Evolutionary conservation across 1,140 invertebrate species (phyloP), one percentile per base, ranked within the genome.

Genomic region (Pteromalus puparum): DNA sequence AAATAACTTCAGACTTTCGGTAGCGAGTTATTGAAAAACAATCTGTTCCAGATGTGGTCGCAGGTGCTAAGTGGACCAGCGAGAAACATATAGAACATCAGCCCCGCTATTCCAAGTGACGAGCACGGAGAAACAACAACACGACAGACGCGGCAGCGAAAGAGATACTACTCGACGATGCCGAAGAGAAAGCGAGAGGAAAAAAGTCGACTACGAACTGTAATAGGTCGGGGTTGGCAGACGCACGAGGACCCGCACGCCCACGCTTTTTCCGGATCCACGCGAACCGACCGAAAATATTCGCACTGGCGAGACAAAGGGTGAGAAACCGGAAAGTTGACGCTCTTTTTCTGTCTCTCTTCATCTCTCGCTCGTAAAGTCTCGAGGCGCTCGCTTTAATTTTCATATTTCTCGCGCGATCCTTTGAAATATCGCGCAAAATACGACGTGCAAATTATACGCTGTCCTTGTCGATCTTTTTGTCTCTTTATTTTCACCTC

Each of bases 291-390:
- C 85, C 87, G 86, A 88, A 90, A 90, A 90, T 90, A 90, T 90
- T 90, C 30, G 30, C 87, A 85, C 76, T 83, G 48, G 18, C 86
- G 85, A 87, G 87, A 89, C 89, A 89, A 90, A 90, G 88, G 86
- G 87, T 87, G 88, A 89, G 87, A 88, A 90, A 88, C 86, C 88
- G 85, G 87, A 88, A 89, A 90, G 88, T 86, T 86, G 86, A 79
- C 82, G 78, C 81, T 77, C 61, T 84, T 82, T 89, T 87, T 28
- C 85, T 87, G 87, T 84, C 86, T 86, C 87, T 81, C 77, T 86
- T 86, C 78, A 70, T 74, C 81, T 42, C 6, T 75, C 46, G n/a
- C 70, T 53, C 65, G 76, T 80, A 53, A 65, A 79, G 24, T 34
- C 9, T 79, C 75, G 18, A 70, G 21, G 48, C 61, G 21, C 21